Base-by-base conservation (phyloP, 2,797 vertebrate genomes). In the Decapterus maruadsi region DNA sequence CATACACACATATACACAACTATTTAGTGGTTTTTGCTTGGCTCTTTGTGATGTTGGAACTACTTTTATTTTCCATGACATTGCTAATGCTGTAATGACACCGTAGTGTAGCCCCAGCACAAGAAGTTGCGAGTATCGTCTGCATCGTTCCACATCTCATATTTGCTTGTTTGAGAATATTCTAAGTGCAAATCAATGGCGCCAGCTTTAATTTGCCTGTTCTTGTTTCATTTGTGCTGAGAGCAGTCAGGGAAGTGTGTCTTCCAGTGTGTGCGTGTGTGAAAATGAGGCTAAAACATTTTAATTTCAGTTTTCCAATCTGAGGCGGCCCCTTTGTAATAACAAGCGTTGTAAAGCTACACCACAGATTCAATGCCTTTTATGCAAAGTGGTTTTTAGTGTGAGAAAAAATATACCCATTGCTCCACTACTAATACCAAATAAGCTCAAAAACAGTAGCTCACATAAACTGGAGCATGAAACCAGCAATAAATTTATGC, bases 1-100 rank as follows among this genome's bases (percentile, higher is more conserved):
- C 38, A 68, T 16, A 68, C 12, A 65, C 56, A 14, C 19, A 38
- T 7, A 26, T 2, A 16, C 13, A 22, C 34, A 58, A 31, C 71
- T 38, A 6, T 75, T 74, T 45, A 0, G 77, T 51, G 80, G 64
- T 77, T 88, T 26, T 84, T 73, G 29, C 74, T 63, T 48, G 29
- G 26, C 45, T 36, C 42, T 22, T 31, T 68, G 69, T 20, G 58
- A 62, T 64, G 60, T 13, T 65, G 38, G 65, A 69, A 22, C 43
- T 51, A 4, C 22, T 80, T 80, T 80, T 83, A 75, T 87, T 90
- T 83, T 87, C 75, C 79, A 75, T 85, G 77, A 77, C 79, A 69
- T 26, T 68, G 70, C 48, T 53, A 77, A 64, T 65, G 67, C 59
- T 77, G 63, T 81, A 75, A 91, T 80, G 69, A 80, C 80, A 68